Base-by-base conservation (phyloP, 2,113 vertebrate genomes). In the Microcebus tavaratra region DNA sequence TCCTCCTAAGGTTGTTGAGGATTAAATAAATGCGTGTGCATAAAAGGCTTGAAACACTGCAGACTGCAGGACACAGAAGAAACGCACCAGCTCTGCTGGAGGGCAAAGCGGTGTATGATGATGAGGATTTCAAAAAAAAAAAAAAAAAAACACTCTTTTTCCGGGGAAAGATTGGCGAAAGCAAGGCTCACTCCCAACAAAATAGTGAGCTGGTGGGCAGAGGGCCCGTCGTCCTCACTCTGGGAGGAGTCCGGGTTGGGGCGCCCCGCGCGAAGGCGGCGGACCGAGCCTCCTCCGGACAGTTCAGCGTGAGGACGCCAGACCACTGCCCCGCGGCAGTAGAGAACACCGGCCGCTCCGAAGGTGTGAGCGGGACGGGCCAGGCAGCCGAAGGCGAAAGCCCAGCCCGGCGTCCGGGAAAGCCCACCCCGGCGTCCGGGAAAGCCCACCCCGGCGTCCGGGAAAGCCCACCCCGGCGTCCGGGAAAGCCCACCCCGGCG, bases 181-280 rank as follows among this genome's bases (percentile, higher is more conserved):
- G 18, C 13, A 42, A 75, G 14, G 5, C 15, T 7, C 45, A 14
- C 81, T 31, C 17, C 57, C 81, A 57, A 76, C 17, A 31, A 18
- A 63, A 59, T 17, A 7, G 53, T 7, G 81, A 65, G 63, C 27
- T 2, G 31, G 14, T 0, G 0, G 1, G 72, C 27, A 2, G 25
- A 34, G 23, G 36, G 45, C 39, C 34, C 0, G 67, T 36, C 0
- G 55, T 14, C 39, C 21, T 1, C 2, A 8, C 13, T 63, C 50
- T 1, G 1, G 21, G 21, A 17, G 2, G 73, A 29, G 36, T 6
- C 55, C 13, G 27, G 9, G 39, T 21, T 23, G 3, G 0, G 67
- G 48, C 29, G 15, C 42, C n/a, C 48, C 23, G n/a, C 5, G 1
- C 4, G 25, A 0, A 0, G 5, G 39, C 27, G 29, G 36, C 25